Evolutionary conservation across 2,888 invertebrate genomes (phyloP), one percentile per base, ranked within the genome.

Genomic region (Poecilus cupreus): DNA sequence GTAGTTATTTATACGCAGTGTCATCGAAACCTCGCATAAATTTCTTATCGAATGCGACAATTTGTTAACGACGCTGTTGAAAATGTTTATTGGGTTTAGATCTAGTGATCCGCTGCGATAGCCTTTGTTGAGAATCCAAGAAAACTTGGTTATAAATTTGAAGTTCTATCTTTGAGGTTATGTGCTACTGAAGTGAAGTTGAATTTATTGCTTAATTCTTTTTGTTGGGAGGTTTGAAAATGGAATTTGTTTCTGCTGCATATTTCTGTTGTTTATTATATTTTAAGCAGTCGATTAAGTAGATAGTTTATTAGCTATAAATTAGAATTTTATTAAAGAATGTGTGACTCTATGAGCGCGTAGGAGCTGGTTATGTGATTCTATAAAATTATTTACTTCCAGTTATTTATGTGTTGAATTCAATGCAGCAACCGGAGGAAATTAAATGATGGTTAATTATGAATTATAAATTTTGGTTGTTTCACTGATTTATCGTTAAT

Each of bases 11-110:
- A 16, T 32, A 32, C 8, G n/a, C 10, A 16, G 4, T 49, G n/a
- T 49, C 43, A n/a, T 49, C 49, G 49, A 49, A 49, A 49, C 1
- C 49, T 49, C 18, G 54, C 54, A 54, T 54, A 54, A 54, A 54
- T 54, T 18, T 54, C 20, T 54, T 54, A 54, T 54, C 54, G 2
- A 8, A 43, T 43, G 37, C 68, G 68, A 68, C 39, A 68, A 68
- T 68, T 68, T 68, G 68, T 68, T 37, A 68, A 68, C 37, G 32
- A 68, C 13, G 20, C 37, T 43, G 68, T 68, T 68, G 68, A 68
- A 68, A 68, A 68, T 68, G 68, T 68, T 68, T 68, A 68, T 54
- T 54, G 54, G 54, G 18, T 18, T 54, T 54, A 16, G 13, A 20
- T 54, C 54, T 20, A 54, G 18, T 20, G 16, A 18, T 49, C 3